phyloP scores from a whole-genome alignment of 2,113 vertebrate genomes.

The Cromileptes altivelis region DNA sequence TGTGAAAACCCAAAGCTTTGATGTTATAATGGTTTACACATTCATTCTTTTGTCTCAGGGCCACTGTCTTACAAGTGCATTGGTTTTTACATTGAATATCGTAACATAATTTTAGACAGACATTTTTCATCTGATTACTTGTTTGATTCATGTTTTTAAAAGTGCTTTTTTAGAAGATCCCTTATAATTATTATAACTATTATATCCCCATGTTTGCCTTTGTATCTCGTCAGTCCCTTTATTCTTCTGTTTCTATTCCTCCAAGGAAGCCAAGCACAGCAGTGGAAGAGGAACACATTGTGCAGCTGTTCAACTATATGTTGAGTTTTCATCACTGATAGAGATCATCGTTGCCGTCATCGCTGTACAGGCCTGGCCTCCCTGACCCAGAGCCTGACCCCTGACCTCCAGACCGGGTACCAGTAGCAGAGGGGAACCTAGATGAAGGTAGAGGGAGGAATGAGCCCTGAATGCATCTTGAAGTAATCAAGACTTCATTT shows the following conservation, averaged over 20 bases:
- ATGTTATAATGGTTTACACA: not conserved
- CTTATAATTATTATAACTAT: not conserved
- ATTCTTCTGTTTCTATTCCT: not conserved
- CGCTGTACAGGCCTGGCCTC: constrained; percentile 69
- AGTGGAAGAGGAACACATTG: not conserved
- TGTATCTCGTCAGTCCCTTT: not conserved
- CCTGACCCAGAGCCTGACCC: constrained; percentile 64
- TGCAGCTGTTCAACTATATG: not conserved
- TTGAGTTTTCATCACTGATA: constrained; percentile 80
- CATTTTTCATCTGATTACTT: constrained; percentile 2
- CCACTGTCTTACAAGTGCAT: not conserved
- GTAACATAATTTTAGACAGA: not conserved
- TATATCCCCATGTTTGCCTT: not conserved
- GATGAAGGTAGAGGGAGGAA: not conserved
- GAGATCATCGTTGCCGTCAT: constrained; percentile 84
- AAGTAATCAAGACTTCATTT: constrained; percentile 81
- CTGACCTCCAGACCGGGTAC: constrained; percentile 65
- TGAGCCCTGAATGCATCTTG: not conserved
- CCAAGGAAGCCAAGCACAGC: not conserved
- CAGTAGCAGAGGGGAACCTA: constrained; percentile 84
- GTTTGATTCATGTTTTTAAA: not conserved
- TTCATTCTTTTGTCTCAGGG: not conserved
- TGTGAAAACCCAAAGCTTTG: not conserved
- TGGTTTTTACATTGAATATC: not conserved
- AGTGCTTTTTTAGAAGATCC: not conserved